Base-by-base conservation (phyloP, 2,888 invertebrate species). In the Hofmannophila pseudospretella region DNA sequence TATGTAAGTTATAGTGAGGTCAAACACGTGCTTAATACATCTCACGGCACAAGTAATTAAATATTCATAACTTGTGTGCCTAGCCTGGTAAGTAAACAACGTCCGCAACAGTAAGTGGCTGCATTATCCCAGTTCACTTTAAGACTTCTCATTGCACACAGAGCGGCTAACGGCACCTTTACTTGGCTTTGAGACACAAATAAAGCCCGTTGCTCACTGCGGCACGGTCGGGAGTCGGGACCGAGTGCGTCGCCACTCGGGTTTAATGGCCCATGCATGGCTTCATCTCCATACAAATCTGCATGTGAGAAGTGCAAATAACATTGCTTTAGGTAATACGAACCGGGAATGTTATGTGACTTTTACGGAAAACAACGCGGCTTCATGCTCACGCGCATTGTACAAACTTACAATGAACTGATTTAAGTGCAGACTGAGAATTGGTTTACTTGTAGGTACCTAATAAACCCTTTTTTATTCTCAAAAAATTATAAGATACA, bases 261-360 rank as follows among this genome's bases (percentile, higher is more conserved):
- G 45, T 39, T 55, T 58, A 66, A 66, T 60, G 57, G 55, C 44
- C 49, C 54, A 50, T 50, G 48, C 43, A 53, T 34, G 39, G 41
- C 22, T 36, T 29, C 32, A 29, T 13, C 23, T 11, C 25, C 30
- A 23, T 30, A 30, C 30, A 30, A 36, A 36, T 40, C 37, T 37
- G 28, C 32, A 37, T 34, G 31, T 34, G 45, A 38, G 47, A 45
- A 45, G 42, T 41, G 40, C 41, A 46, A 51, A 46, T 44, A 46
- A 41, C 41, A 48, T 41, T 41, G 42, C 37, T 45, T 41, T 35
- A 30, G 19, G 30, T 33, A 19, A 20, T 20, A 8, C 29, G 5
- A 16, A n/a, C 30, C 11, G 5, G 2, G n/a, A 1, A 32, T 9
- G 8, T 32, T 19, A 10, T 11, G 20, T 11, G 10, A 13, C 8